A percentile compares a stretch with the other conserved stretches of the same genome.
phyloP scores from a whole-genome alignment of 2,888 invertebrate genomes.

The Tachystola acroxantha region DNA sequence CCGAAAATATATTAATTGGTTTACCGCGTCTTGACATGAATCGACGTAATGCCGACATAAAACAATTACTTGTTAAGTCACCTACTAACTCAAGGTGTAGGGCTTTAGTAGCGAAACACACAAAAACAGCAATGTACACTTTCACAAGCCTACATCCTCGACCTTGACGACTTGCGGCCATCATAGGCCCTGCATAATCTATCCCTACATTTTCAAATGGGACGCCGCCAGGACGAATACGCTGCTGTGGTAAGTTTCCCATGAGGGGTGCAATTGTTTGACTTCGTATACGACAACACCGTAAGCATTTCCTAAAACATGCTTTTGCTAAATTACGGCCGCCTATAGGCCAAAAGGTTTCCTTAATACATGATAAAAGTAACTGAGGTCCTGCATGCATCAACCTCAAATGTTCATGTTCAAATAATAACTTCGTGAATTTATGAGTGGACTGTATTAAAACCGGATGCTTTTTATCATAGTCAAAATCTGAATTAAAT shows the following conservation, averaged over 20 bases:
- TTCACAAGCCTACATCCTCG: slow-evolving; percentile 8
- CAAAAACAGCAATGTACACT: slow-evolving; percentile 13
- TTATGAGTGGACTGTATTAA: slow-evolving; percentile 24
- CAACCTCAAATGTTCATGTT: slow-evolving; percentile 14
- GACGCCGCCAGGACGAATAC: slow-evolving; percentile 12
- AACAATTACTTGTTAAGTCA: slow-evolving; percentile 13
- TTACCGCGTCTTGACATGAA: slow-evolving; percentile 15
- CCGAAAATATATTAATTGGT: slow-evolving; percentile 12
- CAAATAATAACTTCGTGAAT: slow-evolving; percentile 17
- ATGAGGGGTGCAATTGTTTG: slow-evolving; percentile 13
- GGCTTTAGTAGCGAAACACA: slow-evolving; percentile 16
- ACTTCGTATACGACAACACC: slow-evolving; percentile 7
- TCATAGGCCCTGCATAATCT: slow-evolving; percentile 19
- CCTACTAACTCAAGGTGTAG: slow-evolving; percentile 16
- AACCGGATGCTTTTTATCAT: slow-evolving; percentile 24
- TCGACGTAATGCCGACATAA: slow-evolving; percentile 8
- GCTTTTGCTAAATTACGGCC: slow-evolving; percentile 16
- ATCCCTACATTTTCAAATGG: slow-evolving; percentile 15
- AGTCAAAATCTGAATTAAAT: slow-evolving; percentile 12
- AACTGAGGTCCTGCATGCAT: slow-evolving; percentile 23
- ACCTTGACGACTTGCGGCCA: slow-evolving; percentile 9
- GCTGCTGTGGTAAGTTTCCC: slow-evolving; percentile 20
- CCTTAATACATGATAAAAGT: slow-evolving; percentile 15
- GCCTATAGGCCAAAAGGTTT: slow-evolving; percentile 20
- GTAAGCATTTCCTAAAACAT: slow-evolving; percentile 4